Conservation (phyloP, 2,797 vertebrate species). For the Potorous gilbertii region DNA sequence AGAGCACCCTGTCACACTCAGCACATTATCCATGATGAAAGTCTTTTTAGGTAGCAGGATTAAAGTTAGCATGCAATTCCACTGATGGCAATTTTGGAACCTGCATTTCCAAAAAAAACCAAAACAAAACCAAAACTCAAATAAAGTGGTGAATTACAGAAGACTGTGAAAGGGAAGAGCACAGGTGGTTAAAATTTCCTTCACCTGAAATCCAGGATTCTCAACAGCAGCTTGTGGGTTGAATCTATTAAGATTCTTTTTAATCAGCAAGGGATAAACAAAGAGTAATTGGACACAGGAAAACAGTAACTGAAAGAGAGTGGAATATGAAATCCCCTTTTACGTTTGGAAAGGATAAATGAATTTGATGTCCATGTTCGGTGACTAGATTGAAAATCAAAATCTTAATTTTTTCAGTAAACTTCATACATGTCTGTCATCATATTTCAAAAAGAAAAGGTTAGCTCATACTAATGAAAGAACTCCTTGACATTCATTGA, state of each 20-base stretch:
- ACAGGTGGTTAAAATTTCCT: neutral
- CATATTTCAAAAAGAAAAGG: neutral
- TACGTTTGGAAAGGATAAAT: neutral
- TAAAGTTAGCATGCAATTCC: neutral
- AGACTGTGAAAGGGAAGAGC: neutral
- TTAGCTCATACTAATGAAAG: neutral
- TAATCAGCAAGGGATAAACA: neutral
- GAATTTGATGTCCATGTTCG: neutral
- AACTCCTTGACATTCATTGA: neutral
- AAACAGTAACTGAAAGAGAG: neutral
- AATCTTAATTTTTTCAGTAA: neutral
- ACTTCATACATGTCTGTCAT: neutral
- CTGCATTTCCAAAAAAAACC: neutral
- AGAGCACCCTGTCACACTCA: neutral
- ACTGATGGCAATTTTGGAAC: neutral
- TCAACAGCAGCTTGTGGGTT: neutral
- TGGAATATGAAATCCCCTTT: neutral
- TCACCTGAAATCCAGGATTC: neutral
- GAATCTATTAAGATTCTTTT: neutral
- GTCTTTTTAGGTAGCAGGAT: neutral
- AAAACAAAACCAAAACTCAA: neutral
- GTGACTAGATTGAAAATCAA: neutral
- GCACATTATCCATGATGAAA: neutral
- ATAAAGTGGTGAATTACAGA: neutral
- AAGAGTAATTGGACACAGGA: neutral